Evolutionary conservation across 2,797 vertebrate genomes (phyloP), one percentile per base, ranked within the genome.

Genomic region (Acanthurus lineatus): DNA sequence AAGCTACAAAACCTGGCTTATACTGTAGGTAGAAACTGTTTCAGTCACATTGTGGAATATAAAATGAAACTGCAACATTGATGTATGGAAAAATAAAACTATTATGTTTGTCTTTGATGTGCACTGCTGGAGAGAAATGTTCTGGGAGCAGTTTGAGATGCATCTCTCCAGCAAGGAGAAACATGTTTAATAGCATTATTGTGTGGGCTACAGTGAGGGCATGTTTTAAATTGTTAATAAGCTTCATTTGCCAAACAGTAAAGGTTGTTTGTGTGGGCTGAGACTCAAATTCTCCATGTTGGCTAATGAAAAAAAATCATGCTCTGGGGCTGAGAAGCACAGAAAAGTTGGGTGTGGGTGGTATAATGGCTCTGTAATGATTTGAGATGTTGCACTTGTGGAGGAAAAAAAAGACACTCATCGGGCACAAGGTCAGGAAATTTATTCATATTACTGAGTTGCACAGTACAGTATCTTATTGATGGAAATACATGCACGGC

Each of bases 181-280:
- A 73, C 72, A 63, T 58, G 74, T 87, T 90, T 87, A 88, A 92
- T 89, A 89, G 69, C 86, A 69, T 87, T 68, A 73, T 68, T 81
- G 82, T 85, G 84, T 86, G 81, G 79, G 89, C 82, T 81, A 52
- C 83, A 59, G 78, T 5, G 51, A 81, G 88, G 90, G 79, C 86
- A 86, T 87, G 86, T 90, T 93, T 91, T 89, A 86, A 91, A 93
- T 91, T 89, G 88, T 91, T 91, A 90, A 88, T 91, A 86, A 90
- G 86, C 81, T 85, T 89, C 82, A 88, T 91, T 91, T 90, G 86
- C 84, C 88, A 90, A 92, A 91, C 83, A 77, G 76, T 86, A 85
- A 91, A 91, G 87, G 84, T 88, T 91, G 89, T 90, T 91, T 93
- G 91, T 88, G 92, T 92, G 90, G 91, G 91, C 79, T 73, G 82